Evolutionary conservation across 2,797 vertebrate genomes (phyloP).

Genomic region (Epinephelus coioides): DNA sequence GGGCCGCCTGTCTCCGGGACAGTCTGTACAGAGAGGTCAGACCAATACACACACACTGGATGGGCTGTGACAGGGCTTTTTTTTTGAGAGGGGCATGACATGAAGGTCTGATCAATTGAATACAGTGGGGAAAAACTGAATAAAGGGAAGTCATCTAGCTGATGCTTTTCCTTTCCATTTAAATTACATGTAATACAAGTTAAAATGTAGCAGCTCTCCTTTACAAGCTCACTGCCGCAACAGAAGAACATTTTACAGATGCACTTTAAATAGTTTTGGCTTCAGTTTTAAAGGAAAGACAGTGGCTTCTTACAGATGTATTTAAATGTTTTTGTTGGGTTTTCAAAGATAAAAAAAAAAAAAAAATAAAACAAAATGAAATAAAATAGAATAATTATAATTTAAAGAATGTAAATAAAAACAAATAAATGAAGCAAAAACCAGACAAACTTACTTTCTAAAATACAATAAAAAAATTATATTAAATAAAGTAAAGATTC

Average conservation of each 20-base stretch:
- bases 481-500: no score
- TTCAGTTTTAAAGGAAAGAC: not conserved
- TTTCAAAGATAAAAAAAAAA: no score
- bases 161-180: not conserved
- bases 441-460: no score
- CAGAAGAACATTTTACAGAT: not conserved
- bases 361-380: no score
- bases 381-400: not conserved
- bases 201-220: not conserved
- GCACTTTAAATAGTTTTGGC: not conserved
- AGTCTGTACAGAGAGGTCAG: slow-evolving; percentile 94
- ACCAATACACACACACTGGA: not conserved
- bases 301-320: not conserved
- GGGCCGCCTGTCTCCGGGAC: slow-evolving; percentile 93
- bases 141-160: not conserved
- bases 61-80: not conserved
- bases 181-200: not conserved
- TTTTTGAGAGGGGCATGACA: no score
- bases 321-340: no score
- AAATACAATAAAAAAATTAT: no score
- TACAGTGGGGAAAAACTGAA: not conserved
- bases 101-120: no score
- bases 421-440: no score
- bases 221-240: not conserved
- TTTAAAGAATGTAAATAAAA: not conserved